phyloP scores from a whole-genome alignment of 1,140 invertebrate species.

The Calliphora vicina region DNA sequence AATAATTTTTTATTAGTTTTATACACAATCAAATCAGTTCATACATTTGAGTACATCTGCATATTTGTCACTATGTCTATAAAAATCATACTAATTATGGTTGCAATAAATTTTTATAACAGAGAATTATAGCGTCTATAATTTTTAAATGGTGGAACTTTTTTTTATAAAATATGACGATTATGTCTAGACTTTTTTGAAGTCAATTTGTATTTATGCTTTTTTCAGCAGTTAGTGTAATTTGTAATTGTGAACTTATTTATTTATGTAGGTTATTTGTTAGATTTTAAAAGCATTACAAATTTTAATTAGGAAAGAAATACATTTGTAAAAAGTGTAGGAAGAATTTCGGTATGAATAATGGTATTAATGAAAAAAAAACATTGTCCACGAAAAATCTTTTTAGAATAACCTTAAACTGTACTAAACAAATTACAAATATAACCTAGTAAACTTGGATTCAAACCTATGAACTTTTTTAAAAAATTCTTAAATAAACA shows the following conservation, averaged over 20 bases:
- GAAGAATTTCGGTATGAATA: too few species aligned
- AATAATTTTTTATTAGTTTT: not conserved
- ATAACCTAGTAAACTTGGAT: too few species aligned
- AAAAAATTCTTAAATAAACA: too few species aligned
- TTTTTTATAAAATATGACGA: not conserved
- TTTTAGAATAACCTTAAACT: too few species aligned
- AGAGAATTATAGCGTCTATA: not conserved
- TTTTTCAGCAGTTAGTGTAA: not conserved
- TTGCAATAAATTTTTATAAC: conserved; percentile 2
- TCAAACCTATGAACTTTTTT: too few species aligned
- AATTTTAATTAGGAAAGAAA: not conserved
- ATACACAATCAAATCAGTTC: not conserved
- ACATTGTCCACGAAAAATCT: too few species aligned
- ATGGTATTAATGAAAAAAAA: too few species aligned
- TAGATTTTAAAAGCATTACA: too few species aligned
- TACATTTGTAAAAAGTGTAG: not conserved
- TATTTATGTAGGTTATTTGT: not conserved
- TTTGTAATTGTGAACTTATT: not conserved
- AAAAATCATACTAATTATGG: conserved; percentile 2
- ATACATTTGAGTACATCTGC: not conserved
- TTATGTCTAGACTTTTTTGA: not conserved
- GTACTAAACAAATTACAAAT: too few species aligned
- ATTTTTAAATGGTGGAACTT: not conserved
- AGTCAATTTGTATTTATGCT: not conserved
- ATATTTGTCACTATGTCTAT: not conserved